Base-by-base conservation (phyloP, 37 sponge, comb jelly and placozoan species). In the Halichondria panicea region DNA sequence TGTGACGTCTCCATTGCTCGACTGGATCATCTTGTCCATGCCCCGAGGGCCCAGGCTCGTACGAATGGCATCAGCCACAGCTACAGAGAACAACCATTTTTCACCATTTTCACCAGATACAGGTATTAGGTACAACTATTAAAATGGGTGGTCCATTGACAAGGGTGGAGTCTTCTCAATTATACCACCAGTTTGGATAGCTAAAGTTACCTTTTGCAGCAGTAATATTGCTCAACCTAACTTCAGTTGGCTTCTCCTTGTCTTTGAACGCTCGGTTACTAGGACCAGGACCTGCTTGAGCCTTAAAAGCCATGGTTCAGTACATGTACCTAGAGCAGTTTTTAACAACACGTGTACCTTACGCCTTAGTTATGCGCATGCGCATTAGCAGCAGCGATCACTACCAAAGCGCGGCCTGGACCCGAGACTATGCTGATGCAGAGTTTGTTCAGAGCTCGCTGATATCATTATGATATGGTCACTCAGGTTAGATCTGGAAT, bases 1-100 rank as follows among this genome's bases (percentile, higher is more conserved):
- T 21, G 99, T 99, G 21, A 99, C 96, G 42, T 99, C 96, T 42
- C 99, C 99, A 43, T 50, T 79, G 18, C 71, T 35, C 21, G 68
- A 78, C 78, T 93, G 99, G 68, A 99, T 99, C 99, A 99, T 99
- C 67, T 99, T 99, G 64, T 99, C 99, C 99, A 99, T 99, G 36
- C 99, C 99, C 19, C 89, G 71, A n/a, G 99, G 99, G 12, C 99
- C 99, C n/a, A 99, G 88, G 69, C 99, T 99, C 3, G 99, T 99
- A 34, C 99, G 55, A 43, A 99, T 81, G 44, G 99, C 99, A 89
- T 99, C 97, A 25, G 96, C 96, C 36, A 99, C 94, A 70, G 94
- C 99, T 95, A 55, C 24, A 76, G 19, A 8, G 7, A 1, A 38
- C 24, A 63, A 64, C 58, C 3, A 45, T 28, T 37, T 32, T 44